Evolutionary conservation across 2,113 vertebrate genomes (phyloP), one percentile per base, ranked within the genome.

Genomic region (Centropus bengalensis): DNA sequence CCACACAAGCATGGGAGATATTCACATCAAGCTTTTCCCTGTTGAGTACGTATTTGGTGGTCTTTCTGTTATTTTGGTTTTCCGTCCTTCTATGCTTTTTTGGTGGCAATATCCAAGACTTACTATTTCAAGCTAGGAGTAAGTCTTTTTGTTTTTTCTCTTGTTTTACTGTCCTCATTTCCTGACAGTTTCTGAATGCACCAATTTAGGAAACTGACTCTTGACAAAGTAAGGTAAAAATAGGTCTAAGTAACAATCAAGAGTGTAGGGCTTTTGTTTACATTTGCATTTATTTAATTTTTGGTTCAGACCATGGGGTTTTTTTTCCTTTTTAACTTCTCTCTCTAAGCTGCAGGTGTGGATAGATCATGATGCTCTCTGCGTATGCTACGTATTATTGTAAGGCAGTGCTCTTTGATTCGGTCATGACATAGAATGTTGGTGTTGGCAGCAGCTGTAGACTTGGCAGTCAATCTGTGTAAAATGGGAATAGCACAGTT

Each of bases 1-100:
- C 90, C 99, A 99, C 95, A 99, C 99, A 91, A 99, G 99, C 95
- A 99, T 99, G 99, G 99, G 99, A 90, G 99, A 99, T 97, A 98
- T 99, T 93, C 99, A 99, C 89, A 98, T 99, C 95, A 99, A 99
- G 90, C 99, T 99, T n/a, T 99, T 99, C 94, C 99, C 99, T 55
- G 99, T 99, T 44, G 99, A 99, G 99, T 99, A 98, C 16, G 99
- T 98, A 79, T 75, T 75, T 74, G 13, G 22, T 67, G 83, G 11
- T 63, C 96, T 71, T 91, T 82, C 14, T 77, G 5, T 68, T 86
- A 58, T 7, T 78, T 59, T 3, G 0, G 8, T 88, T 67, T 70
- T 83, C 7, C 8, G 71, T 77, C 20, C n/a, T 55, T 81, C 8
- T 55, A 1, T 76, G 9, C 4, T 54, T 67, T 47, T 68, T 27